These are phyloP conservation scores for Aplocera efformata DNA, from an alignment of 2,888 invertebrate species.

Conservation along the genomic window DNA sequence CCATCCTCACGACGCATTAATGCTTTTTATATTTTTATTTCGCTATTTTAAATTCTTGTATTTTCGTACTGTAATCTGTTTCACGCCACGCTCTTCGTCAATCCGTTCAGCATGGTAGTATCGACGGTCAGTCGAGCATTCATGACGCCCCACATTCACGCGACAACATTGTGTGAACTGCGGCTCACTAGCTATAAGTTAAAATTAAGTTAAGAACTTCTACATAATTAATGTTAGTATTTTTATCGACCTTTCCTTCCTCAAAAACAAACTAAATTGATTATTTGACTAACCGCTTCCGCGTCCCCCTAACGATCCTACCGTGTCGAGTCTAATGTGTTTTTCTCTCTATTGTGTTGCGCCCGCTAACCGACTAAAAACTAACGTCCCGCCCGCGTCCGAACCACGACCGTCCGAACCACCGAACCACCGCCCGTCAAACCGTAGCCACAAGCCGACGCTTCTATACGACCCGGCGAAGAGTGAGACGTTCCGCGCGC, in stretches of 20 bases:
- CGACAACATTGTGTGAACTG: conserved; percentile 47
- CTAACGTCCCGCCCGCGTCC: conserved; percentile 59
- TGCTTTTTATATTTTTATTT: conserved; percentile 74
- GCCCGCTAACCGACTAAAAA: conserved; percentile 77
- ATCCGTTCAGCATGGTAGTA: conserved; percentile 48
- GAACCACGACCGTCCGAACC: conserved; percentile 31
- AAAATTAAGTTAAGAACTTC: conserved; percentile 61
- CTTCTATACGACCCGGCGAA: conserved; percentile 91
- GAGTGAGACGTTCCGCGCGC: conserved; percentile 93
- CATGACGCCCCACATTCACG: conserved; percentile 48
- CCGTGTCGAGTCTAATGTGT: conserved; percentile 57
- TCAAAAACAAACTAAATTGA: conserved; percentile 81
- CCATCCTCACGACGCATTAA: conserved; percentile 78
- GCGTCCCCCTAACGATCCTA: conserved; percentile 51
- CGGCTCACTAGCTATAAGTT: conserved; percentile 46
- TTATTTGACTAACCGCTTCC: conserved; percentile 29
- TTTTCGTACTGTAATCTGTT: conserved; percentile 46
- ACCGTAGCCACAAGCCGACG: conserved; percentile 83
- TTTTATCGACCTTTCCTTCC: conserved; percentile 91
- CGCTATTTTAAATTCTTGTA: conserved; percentile 61
- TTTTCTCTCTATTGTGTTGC: conserved; percentile 64
- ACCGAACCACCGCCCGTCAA: conserved; percentile 31
- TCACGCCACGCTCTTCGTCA: conserved; percentile 44
- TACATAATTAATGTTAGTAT: conserved; percentile 84
- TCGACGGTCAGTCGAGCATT: conserved; percentile 43